These are phyloP conservation scores for Ectropis crepuscularia DNA, from an alignment of 2,888 invertebrate species.

Conservation along the genomic window DNA sequence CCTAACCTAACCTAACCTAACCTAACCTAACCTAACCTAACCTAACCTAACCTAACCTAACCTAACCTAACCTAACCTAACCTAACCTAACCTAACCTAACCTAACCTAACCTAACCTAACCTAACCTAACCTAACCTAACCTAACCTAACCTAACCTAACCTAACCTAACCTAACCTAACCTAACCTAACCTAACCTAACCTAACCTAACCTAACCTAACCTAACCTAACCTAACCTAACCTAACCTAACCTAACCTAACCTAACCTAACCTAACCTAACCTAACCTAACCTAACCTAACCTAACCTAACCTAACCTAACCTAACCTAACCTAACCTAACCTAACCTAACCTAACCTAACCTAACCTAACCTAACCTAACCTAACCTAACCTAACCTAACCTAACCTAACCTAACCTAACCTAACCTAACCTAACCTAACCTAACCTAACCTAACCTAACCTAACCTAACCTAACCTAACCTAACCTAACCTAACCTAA, in stretches of 20 bases:
- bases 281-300: conserved; percentile 4
- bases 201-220: conserved; percentile 4
- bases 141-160: conserved; percentile 4
- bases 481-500: conserved; percentile 4
- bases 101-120: conserved; percentile 4
- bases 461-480: conserved; percentile 4
- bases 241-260: conserved; percentile 4
- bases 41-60: conserved; percentile 4
- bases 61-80: conserved; percentile 4
- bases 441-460: conserved; percentile 4
- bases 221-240: conserved; percentile 4
- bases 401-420: conserved; percentile 4
- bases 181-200: conserved; percentile 4
- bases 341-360: conserved; percentile 4
- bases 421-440: conserved; percentile 4
- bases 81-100: conserved; percentile 4
- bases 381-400: conserved; percentile 4
- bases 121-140: conserved; percentile 4
- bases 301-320: conserved; percentile 4
- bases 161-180: conserved; percentile 4
- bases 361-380: conserved; percentile 4
- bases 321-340: conserved; percentile 4
- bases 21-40: conserved; percentile 4
- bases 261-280: conserved; percentile 4
- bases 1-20: conserved; percentile 4